phyloP scores from a whole-genome alignment of 1,140 invertebrate species.

The Drosophila saltans region DNA sequence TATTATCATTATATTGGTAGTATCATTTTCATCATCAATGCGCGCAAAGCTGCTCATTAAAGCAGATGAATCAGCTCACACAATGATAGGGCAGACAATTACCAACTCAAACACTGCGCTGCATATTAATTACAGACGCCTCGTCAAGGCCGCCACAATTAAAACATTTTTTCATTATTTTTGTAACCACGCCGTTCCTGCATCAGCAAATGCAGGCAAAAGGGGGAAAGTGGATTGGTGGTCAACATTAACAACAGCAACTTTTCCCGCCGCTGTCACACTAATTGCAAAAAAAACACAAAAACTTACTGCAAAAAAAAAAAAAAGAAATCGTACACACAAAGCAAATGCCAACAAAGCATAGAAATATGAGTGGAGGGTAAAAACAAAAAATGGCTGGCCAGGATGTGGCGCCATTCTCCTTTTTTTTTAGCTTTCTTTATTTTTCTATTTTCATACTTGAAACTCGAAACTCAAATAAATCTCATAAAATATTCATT shows the following conservation, averaged over 20 bases:
- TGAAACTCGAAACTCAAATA: constrained; percentile 77
- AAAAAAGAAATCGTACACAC: constrained; percentile 7
- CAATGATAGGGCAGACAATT: constrained; percentile 36
- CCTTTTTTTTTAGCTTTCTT: constrained; percentile 21
- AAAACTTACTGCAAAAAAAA: constrained; percentile 59
- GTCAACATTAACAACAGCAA: constrained; percentile 13
- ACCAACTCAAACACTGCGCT: constrained; percentile 32
- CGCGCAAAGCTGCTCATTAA: constrained; percentile 1
- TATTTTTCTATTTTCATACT: constrained; percentile 43
- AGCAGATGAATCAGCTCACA: not conserved
- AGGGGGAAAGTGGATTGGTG: not conserved
- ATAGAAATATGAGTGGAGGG: constrained; percentile 38
- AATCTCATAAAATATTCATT: constrained; percentile 82
- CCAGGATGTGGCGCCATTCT: constrained; percentile 44
- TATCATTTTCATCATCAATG: constrained; percentile 1
- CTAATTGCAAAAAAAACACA: constrained; percentile 76
- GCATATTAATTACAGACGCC: constrained; percentile 64
- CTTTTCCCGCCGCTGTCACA: constrained; percentile 51
- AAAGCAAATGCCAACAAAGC: constrained; percentile 37
- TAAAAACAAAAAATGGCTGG: constrained; percentile 47
- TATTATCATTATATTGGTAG: not conserved
- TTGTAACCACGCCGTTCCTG: not conserved
- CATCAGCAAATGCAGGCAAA: too few relatives aligned
- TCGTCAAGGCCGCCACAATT: constrained; percentile 72
- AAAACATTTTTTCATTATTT: constrained; percentile 74